phyloP scores from a whole-genome alignment of 2,797 vertebrate genomes.

The Aratinga solstitialis region DNA sequence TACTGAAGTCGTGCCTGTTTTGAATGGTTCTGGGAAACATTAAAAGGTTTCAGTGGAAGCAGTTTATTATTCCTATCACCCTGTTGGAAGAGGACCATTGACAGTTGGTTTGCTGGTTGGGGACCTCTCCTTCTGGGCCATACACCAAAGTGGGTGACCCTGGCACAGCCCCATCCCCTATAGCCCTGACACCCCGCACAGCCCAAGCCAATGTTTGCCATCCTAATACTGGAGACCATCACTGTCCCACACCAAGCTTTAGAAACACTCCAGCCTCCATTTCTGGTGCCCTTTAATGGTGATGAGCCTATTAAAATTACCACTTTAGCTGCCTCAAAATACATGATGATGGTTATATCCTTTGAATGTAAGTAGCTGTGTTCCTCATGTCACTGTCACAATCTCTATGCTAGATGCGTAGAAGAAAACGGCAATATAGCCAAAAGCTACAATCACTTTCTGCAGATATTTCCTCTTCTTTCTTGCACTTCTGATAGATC shows the following conservation, averaged over 20 bases:
- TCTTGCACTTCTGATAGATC: neutral
- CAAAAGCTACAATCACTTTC: constrained; percentile 24
- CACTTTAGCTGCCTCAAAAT: neutral
- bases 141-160: neutral
- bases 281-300: neutral
- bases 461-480: neutral
- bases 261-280: neutral
- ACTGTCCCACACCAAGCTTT: neutral
- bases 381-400: neutral
- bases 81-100: neutral
- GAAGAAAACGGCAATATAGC: neutral
- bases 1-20: neutral
- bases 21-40: neutral
- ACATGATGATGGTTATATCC: neutral
- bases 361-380: neutral
- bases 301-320: neutral
- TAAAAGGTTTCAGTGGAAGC: neutral
- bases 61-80: neutral
- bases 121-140: neutral
- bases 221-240: neutral
- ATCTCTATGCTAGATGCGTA: neutral
- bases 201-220: neutral
- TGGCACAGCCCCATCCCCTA: neutral
- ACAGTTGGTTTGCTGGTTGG: neutral
- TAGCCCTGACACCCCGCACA: too few relatives aligned